Percentiles rank a stretch among this genome's conserved stretches.
Evolutionary conservation across 1,140 invertebrate genomes (phyloP).

Genomic region (Caligus rogercresseyi): DNA sequence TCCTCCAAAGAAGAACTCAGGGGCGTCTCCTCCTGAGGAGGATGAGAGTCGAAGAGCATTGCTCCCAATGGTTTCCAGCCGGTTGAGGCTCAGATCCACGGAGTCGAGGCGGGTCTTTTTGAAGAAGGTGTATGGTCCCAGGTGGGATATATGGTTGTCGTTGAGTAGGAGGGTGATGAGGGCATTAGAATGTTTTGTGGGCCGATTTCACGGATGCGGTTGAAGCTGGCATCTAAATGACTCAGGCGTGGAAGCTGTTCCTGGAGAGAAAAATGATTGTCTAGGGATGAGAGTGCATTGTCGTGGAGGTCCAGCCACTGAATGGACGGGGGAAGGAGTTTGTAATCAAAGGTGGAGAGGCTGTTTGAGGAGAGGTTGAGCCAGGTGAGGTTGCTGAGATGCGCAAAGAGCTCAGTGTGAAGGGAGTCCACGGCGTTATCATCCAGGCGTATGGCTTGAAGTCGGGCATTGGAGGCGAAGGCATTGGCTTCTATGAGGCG

Average conservation of each 20-base stretch:
- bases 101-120: constrained; percentile 61
- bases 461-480: constrained; percentile 45
- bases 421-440: constrained; percentile 68
- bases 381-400: constrained; percentile 56
- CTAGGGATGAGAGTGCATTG: constrained; percentile 63
- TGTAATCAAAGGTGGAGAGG: constrained; percentile 73
- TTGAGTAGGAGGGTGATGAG: constrained; percentile 71
- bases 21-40: constrained; percentile 37
- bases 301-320: constrained; percentile 77
- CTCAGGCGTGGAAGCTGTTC: neutral
- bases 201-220: constrained; percentile 45
- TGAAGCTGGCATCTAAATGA: constrained; percentile 52
- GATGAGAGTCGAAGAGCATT: constrained; percentile 42
- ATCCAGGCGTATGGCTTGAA: constrained; percentile 66
- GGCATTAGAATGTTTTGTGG: constrained; percentile 63
- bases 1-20: constrained; percentile 68
- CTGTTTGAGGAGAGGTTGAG: constrained; percentile 72
- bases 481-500: constrained; percentile 58
- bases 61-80: constrained; percentile 56
- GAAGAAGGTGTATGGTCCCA: constrained; percentile 62
- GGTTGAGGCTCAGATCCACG: constrained; percentile 73
- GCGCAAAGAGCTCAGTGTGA: constrained; percentile 56
- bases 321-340: constrained; percentile 61
- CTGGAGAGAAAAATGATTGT: constrained; percentile 62
- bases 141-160: constrained; percentile 61